These are phyloP conservation scores for Philopotamus ludificatus DNA, from an alignment of 1,140 invertebrate genomes.

Conservation along the genomic window DNA sequence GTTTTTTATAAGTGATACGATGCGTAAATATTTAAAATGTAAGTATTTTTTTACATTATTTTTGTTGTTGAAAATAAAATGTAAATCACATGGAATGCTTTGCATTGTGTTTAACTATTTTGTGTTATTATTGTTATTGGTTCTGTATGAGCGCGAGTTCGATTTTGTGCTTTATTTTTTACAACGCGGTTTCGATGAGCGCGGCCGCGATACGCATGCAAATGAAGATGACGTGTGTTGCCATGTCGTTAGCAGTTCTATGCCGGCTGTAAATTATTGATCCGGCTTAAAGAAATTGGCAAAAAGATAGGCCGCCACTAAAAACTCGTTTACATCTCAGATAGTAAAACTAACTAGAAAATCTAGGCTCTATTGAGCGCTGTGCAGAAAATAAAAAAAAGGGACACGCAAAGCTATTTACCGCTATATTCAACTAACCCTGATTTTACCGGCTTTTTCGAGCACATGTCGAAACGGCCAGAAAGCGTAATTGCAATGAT, in stretches of 20 bases:
- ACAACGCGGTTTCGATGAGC: background rate
- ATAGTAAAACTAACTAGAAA: constrained; percentile 35
- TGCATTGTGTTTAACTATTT: too few species aligned
- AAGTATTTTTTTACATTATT: too few species aligned
- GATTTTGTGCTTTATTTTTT: background rate
- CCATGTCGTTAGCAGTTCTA: constrained; percentile 12
- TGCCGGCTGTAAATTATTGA: constrained; percentile 26
- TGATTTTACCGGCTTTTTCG: constrained; percentile 12
- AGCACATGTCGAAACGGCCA: too few species aligned
- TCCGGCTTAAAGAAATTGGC: constrained; percentile 29
- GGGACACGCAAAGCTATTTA: constrained; percentile 32
- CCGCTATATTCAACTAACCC: constrained; percentile 27
- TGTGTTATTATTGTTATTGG: too few species aligned
- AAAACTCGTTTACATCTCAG: constrained; percentile 35
- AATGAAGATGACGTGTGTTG: constrained; percentile 4
- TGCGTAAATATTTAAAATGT: too few species aligned
- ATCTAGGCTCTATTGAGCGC: constrained; percentile 32
- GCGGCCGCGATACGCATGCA: background rate
- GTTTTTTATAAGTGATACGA: too few species aligned
- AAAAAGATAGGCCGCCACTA: constrained; percentile 29
- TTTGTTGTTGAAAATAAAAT: too few species aligned
- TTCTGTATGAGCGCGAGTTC: too few species aligned
- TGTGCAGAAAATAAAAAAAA: too few species aligned
- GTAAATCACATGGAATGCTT: too few species aligned
- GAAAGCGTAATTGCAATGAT: too few species aligned